A percentile compares a stretch with the other conserved stretches of the same genome.
Evolutionary conservation across 23 tunicate genomes (phyloP).

Genomic region (Botrylloides violaceus): DNA sequence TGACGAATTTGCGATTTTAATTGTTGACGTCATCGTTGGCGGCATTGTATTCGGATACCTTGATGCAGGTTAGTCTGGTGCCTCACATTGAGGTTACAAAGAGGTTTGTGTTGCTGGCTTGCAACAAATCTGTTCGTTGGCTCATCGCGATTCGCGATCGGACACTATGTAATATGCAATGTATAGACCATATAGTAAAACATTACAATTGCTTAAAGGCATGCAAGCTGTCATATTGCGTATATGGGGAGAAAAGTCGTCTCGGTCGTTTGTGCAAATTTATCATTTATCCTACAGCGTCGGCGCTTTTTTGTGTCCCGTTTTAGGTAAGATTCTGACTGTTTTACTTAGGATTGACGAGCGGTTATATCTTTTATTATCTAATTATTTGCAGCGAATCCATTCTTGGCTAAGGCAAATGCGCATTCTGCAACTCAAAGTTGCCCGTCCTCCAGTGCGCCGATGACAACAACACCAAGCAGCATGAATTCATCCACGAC

Average conservation of each 20-base stretch:
- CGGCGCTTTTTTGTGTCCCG: conserved; percentile 76
- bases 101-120: too few species aligned
- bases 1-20: conserved; percentile 28
- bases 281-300: conserved; percentile 80
- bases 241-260: conserved; percentile 80
- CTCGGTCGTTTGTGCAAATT: conserved; percentile 65
- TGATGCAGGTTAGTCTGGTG: conserved; percentile 47
- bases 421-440: conserved; percentile 2
- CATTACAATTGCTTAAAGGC: conserved; percentile 10
- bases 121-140: too few species aligned
- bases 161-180: too few species aligned
- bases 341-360: too few species aligned
- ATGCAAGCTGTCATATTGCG: conserved; percentile 32
- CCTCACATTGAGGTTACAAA: not conserved
- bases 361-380: too few species aligned
- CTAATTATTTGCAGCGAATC: too few species aligned
- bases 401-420: conserved; percentile 8
- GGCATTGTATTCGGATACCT: conserved; percentile 72
- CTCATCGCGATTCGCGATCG: too few species aligned
- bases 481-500: too few species aligned
- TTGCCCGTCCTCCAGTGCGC: too few species aligned
- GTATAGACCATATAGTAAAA: too few species aligned
- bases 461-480: too few species aligned
- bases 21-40: conserved; percentile 37
- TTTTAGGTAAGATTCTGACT: conserved; percentile 70